Evolutionary conservation across 2,797 vertebrate genomes (phyloP), one percentile per base, ranked within the genome.

Genomic region (Echeneis naucrates): DNA sequence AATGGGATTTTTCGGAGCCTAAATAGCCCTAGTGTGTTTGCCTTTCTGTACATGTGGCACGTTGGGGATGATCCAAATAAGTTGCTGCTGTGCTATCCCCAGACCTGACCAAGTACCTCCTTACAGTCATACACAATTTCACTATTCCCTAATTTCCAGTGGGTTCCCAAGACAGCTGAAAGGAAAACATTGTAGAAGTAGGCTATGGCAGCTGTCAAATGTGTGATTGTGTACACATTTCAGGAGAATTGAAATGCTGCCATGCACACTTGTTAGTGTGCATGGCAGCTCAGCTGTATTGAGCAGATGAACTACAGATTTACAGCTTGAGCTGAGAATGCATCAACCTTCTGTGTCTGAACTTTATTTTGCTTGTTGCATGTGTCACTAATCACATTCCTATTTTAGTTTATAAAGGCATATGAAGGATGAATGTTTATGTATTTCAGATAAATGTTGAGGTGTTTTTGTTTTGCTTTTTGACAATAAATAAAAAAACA

Each of bases 21-120:
- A 8, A 62, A 33, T 19, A 44, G 27, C n/a, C 56, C 6, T 9
- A 45, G 37, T 24, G 21, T 40, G 35, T 53, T 48, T 30, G n/a
- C 80, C 64, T 65, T 12, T 62, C 65, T 93, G 92, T 82, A 88
- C 80, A 93, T 93, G 93, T 94, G 93, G 92, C 92, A 92, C 7
- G 75, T 92, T 91, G 88, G 84, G 60, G n/a, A 71, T 42, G 78
- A 86, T 86, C 91, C 92, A 92, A 67, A 80, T 70, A 12, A 59
- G 50, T 74, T 55, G 56, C 63, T 58, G 47, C 30, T 26, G 62
- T 52, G 45, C 13, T 54, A 77, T 74, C 37, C 57, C 14, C 24
- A 50, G 35, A 0, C 48, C 61, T 30, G 62, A 33, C 17, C 42
- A 50, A 4, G 48, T 23, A 59, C 19, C 6, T 60, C 9, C 19